Conservation (phyloP, 92 coral and sea anemone species). For the Palythoa caribaeorum region DNA sequence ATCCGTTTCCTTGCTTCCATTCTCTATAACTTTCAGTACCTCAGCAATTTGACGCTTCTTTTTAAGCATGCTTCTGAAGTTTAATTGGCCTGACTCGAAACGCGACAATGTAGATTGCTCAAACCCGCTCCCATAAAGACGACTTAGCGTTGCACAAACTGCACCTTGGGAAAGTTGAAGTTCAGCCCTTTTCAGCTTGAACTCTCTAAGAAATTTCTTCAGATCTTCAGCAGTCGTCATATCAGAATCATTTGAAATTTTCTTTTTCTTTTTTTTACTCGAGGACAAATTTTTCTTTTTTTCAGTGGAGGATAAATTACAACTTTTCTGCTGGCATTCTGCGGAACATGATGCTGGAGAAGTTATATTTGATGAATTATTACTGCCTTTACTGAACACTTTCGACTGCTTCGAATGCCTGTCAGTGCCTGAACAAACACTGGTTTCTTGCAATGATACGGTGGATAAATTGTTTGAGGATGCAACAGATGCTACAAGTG, state of each 20-base stretch:
- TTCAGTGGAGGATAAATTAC: background rate
- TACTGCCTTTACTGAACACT: too few species aligned
- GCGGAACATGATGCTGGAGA: background rate
- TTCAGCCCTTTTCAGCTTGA: conserved; percentile 7
- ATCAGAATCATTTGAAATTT: background rate
- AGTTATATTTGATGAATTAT: background rate
- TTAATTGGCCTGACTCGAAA: conserved; percentile 22
- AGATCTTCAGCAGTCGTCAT: background rate
- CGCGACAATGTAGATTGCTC: conserved; percentile 29
- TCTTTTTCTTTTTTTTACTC: background rate
- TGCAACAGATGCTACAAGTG: background rate
- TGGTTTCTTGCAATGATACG: background rate
- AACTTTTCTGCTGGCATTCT: background rate
- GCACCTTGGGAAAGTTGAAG: conserved; percentile 10
- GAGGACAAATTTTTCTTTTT: background rate
- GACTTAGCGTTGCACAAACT: conserved; percentile 4
- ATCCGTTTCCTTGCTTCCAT: background rate
- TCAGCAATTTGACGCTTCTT: conserved; percentile 9
- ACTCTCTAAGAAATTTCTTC: conserved; percentile 14
- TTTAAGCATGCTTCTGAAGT: background rate
- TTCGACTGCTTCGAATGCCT: background rate
- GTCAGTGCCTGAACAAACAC: background rate
- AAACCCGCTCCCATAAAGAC: conserved; percentile 11
- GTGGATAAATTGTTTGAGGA: background rate
- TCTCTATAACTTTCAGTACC: background rate